phyloP scores from a whole-genome alignment of 2,888 invertebrate genomes.

The Hofmannophila pseudospretella region DNA sequence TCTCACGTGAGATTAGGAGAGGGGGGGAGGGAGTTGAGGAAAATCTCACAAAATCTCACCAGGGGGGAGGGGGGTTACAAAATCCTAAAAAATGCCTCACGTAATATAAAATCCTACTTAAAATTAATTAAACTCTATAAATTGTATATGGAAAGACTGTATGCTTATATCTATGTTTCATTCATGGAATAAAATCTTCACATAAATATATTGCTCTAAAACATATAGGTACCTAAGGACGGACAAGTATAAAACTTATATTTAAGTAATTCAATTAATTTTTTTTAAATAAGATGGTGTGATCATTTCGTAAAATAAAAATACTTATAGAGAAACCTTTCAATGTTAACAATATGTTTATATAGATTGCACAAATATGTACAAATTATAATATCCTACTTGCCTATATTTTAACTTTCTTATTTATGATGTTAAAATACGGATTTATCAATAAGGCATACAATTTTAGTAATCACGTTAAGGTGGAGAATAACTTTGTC shows the following conservation, averaged over 20 bases:
- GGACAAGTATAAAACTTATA: conserved; percentile 10
- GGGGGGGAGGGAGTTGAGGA: too few species aligned
- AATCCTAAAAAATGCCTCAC: too few species aligned
- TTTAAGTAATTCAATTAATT: conserved; percentile 2
- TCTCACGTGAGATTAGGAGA: too few species aligned
- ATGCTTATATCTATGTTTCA: conserved; percentile 4
- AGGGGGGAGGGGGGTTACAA: too few species aligned
- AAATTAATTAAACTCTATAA: not conserved
- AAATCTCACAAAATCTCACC: too few species aligned
- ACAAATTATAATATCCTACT: too few species aligned
- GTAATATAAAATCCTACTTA: not conserved
- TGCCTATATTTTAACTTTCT: too few species aligned
- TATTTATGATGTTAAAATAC: too few species aligned
- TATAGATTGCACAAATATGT: not conserved
- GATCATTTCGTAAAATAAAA: not conserved
- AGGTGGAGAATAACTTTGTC: not conserved
- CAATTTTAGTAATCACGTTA: not conserved
- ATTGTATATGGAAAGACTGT: conserved; percentile 11
- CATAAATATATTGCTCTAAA: conserved; percentile 1
- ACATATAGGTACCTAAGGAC: conserved; percentile 10
- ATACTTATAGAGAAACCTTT: not conserved
- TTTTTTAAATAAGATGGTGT: not conserved
- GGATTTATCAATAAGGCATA: not conserved
- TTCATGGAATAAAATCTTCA: conserved; percentile 3
- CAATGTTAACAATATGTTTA: too few species aligned